Evolutionary conservation across 1,140 invertebrate species (phyloP).

Genomic region (Phenacoccus solenopsis): DNA sequence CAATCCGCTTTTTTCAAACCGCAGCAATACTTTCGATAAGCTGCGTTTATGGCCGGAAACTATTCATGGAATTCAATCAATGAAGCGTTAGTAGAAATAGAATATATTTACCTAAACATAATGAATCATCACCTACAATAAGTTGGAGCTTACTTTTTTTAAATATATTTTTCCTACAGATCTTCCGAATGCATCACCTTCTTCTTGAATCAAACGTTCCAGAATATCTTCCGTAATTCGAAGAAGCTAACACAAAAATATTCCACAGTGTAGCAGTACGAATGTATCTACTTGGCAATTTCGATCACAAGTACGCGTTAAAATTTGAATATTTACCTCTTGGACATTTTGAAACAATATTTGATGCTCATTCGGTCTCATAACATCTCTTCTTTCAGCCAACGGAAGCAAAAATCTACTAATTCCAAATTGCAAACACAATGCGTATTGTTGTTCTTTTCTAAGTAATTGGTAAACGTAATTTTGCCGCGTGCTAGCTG

Average conservation of each 20-base stretch:
- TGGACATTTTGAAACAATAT: slow-evolving; percentile 70
- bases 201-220: slow-evolving; percentile 56
- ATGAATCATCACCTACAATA: too few species aligned
- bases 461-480: slow-evolving; percentile 39
- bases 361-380: slow-evolving; percentile 56
- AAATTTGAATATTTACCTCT: slow-evolving; percentile 40
- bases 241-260: slow-evolving; percentile 42
- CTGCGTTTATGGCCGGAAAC: slow-evolving; percentile 32
- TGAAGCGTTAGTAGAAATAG: too few species aligned
- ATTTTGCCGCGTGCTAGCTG: slow-evolving; percentile 34
- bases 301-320: background rate
- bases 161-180: slow-evolving; percentile 54
- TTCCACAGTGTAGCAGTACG: too few species aligned
- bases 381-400: slow-evolving; percentile 54
- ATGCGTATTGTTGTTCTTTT: slow-evolving; percentile 59
- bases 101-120: too few species aligned
- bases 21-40: slow-evolving; percentile 65
- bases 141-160: slow-evolving; percentile 41
- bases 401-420: slow-evolving; percentile 57
- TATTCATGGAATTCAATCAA: too few species aligned
- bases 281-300: background rate
- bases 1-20: slow-evolving; percentile 70
- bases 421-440: slow-evolving; percentile 57
- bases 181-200: slow-evolving; percentile 50
- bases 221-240: slow-evolving; percentile 64